A percentile compares a stretch with the other conserved stretches of the same genome.
Evolutionary conservation across 2,113 vertebrate genomes (phyloP).

Genomic region (Ameiurus melas): DNA sequence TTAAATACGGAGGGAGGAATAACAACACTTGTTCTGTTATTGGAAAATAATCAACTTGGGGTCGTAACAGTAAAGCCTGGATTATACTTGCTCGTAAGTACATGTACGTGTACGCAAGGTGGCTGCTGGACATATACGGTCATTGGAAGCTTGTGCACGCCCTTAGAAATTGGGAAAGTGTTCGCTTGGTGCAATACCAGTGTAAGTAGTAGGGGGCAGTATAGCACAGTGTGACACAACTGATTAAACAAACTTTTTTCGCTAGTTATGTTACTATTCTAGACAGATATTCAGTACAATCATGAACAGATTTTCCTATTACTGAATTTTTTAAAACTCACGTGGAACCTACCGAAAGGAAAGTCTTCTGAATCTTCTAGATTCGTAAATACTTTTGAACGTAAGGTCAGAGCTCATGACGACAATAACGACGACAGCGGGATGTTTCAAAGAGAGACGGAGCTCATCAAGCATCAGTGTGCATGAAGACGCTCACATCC

Average conservation of each 20-base stretch:
- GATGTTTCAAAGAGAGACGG: background rate
- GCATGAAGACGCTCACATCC: background rate
- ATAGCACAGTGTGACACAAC: background rate
- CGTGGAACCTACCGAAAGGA: background rate
- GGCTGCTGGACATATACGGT: background rate
- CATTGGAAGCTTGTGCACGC: background rate
- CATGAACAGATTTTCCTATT: background rate
- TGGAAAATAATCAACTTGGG: background rate
- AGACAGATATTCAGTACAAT: background rate
- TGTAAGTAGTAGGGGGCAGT: background rate
- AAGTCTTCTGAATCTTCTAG: background rate
- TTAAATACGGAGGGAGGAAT: background rate
- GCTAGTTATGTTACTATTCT: background rate
- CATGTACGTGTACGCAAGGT: background rate
- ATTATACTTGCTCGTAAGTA: background rate
- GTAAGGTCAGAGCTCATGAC: background rate
- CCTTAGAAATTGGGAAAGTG: background rate
- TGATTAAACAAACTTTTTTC: too few relatives aligned
- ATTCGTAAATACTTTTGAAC: background rate
- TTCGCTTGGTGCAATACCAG: background rate
- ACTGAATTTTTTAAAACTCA: background rate
- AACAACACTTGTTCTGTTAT: background rate
- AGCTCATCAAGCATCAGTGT: background rate
- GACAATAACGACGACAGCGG: background rate
- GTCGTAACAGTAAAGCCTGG: background rate